Base-by-base conservation (phyloP, 2,113 vertebrate genomes). In the Barnardius zonarius region DNA sequence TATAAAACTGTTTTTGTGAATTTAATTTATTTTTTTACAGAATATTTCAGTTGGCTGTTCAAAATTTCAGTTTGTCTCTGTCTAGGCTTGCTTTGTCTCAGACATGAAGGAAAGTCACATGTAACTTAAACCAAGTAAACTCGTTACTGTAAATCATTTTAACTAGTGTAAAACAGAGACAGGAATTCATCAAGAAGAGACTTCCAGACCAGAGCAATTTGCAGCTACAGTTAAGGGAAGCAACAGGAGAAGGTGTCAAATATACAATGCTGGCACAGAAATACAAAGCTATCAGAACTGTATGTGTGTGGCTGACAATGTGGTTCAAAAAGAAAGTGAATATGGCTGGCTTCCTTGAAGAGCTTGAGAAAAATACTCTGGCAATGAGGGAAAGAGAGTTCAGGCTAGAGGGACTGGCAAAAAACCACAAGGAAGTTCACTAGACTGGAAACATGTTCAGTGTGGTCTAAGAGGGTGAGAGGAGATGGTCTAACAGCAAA, bases 261-360 rank as follows among this genome's bases (percentile, higher is more conserved):
- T 37, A n/a, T 0, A 57, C n/a, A 57, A 55, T 4, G 15, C 1
- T 54, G 44, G 51, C 76, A 85, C 31, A 64, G 31, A 88, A 89
- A 73, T 27, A 79, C 0, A 0, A 64, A 78, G 63, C 41, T 63
- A 39, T 64, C 70, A 51, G 49, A 67, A 72, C 88, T 10, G 55
- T 0, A 4, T 6, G 22, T 6, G 5, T 43, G 33, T 75, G 51
- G 15, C 48, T 87, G 66, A 49, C 20, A 43, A 37, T 0, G 0
- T 17, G 10, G 30, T 83, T 92, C 30, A 37, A 66, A 23, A 15
- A 81, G 9, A 48, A 41, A 30, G 27, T 41, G 57, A 80, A 62
- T 79, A 66, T 92, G 5, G 35, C 31, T 39, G 27, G 33, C 24
- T 67, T 74, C 48, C 66, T 67, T 75, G 14, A 72, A 68, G 13